phyloP scores from a whole-genome alignment of 2,888 invertebrate genomes.

The Eupeodes luniger region DNA sequence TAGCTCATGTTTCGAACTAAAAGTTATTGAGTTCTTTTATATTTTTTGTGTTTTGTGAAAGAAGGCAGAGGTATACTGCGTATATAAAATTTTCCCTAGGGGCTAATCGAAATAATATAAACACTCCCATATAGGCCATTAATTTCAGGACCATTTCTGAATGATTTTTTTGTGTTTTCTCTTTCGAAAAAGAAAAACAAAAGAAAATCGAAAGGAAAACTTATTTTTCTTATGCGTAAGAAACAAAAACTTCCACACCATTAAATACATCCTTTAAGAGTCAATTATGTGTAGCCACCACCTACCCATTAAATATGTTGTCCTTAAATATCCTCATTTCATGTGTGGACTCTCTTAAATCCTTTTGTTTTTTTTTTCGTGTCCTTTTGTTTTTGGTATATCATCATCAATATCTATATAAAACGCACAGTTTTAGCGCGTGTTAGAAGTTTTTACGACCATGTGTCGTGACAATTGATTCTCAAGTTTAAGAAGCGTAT shows the following conservation, averaged over 20 bases:
- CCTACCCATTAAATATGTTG: constrained; percentile 70
- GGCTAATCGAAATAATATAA: constrained; percentile 70
- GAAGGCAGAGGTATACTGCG: neutral
- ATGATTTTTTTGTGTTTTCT: constrained; percentile 36
- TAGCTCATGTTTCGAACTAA: constrained; percentile 9
- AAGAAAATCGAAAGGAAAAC: constrained; percentile 23
- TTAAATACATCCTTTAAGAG: constrained; percentile 76
- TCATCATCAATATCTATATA: neutral
- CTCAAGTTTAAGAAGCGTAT: constrained; percentile 69
- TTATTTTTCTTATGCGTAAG: constrained; percentile 42
- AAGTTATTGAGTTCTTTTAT: constrained; percentile 13
- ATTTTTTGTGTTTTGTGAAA: neutral
- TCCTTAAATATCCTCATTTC: constrained; percentile 71
- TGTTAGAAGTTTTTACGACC: constrained; percentile 73
- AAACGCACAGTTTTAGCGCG: constrained; percentile 52
- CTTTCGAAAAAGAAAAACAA: constrained; percentile 5
- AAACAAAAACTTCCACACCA: constrained; percentile 69
- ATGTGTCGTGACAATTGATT: constrained; percentile 74
- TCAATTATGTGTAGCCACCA: constrained; percentile 76
- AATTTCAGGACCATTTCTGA: constrained; percentile 63
- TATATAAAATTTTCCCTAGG: constrained; percentile 35
- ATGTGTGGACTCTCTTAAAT: constrained; percentile 49
- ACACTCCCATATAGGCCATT: constrained; percentile 75
- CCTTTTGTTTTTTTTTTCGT: constrained; percentile 1
- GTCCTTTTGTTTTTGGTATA: constrained; percentile 15